These are phyloP conservation scores for Thermophis baileyi DNA, from an alignment of 2,113 vertebrate genomes.

Conservation along the genomic window DNA sequence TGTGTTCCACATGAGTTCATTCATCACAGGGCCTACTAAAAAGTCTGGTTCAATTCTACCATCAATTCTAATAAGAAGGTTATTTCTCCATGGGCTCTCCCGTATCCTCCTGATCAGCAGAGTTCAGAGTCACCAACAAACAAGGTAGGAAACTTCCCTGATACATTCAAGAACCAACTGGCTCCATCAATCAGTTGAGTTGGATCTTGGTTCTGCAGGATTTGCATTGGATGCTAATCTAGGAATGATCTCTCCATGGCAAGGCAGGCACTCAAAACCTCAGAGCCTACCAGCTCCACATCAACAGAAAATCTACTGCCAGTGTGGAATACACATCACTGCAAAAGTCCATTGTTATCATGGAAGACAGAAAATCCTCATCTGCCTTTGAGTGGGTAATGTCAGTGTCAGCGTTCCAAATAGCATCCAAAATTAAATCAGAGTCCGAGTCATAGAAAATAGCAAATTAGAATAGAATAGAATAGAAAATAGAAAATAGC, in stretches of 20 bases:
- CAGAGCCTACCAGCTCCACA: not conserved
- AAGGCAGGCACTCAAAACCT: not conserved
- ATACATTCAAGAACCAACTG: not conserved
- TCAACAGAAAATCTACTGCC: not conserved
- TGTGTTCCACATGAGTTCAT: not conserved
- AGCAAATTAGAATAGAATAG: too few species aligned
- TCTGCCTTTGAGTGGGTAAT: not conserved
- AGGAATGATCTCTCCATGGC: not conserved
- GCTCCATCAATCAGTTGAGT: not conserved
- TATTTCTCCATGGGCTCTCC: not conserved
- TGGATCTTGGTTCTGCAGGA: not conserved
- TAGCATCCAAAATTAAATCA: too few species aligned
- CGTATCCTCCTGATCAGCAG: not conserved
- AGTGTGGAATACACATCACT: not conserved
- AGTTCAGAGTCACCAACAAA: not conserved
- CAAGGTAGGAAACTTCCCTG: not conserved
- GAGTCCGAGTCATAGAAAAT: too few species aligned
- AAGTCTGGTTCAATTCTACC: not conserved
- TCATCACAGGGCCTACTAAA: not conserved
- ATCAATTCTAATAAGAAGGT: not conserved
- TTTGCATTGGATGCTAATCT: not conserved
- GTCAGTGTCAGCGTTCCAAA: too few species aligned
- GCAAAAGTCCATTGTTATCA: not conserved
- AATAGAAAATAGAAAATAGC: too few species aligned
- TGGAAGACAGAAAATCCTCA: not conserved